Base-by-base conservation (phyloP, 2,113 vertebrate species). In the Epinephelus moara region DNA sequence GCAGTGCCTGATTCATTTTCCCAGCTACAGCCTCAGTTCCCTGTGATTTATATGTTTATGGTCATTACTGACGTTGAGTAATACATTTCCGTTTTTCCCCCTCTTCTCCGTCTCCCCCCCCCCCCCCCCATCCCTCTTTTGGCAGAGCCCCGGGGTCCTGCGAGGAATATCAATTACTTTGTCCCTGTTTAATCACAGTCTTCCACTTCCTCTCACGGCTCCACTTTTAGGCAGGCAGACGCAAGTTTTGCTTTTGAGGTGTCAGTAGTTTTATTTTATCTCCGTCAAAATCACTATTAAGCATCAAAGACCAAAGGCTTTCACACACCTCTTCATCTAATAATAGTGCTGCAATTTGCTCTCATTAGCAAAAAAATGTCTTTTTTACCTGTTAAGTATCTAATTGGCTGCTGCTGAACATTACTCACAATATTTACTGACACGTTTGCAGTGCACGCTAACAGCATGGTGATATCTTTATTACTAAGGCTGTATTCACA, bases 31-130 rank as follows among this genome's bases (percentile, higher is more conserved):
- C 85, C 84, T 84, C 75, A 80, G 82, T 89, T 89, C 77, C 81
- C 62, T 45, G 87, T 96, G 95, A 95, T 95, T 95, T 95, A 96
- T 96, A 95, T 96, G 95, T 95, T 95, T 95, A 95, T 94, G 90
- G 91, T 91, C 94, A 93, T 94, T 94, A 90, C 92, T 93, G 94
- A 95, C 92, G 72, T 93, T 93, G 94, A 95, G 91, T 94, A 94
- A 96, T 96, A 94, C 89, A 85, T 94, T 94, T 93, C 75, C 81
- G 70, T 80, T 92, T 77, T 88, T 62, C 55, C 71, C 67, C 75
- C 81, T 81, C 88, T 81, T 86, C 86, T 88, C 80, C 80, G 66
- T 88, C n/a, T 3, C 27, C 27, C 27, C 27, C 33, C 33, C 33
- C 91, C 88, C 80, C 78, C 81, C 81, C 78, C 82, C 77, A 73